These are phyloP conservation scores for Peromyscus aztecus DNA, from an alignment of 2,797 vertebrate species.

Conservation along the genomic window DNA sequence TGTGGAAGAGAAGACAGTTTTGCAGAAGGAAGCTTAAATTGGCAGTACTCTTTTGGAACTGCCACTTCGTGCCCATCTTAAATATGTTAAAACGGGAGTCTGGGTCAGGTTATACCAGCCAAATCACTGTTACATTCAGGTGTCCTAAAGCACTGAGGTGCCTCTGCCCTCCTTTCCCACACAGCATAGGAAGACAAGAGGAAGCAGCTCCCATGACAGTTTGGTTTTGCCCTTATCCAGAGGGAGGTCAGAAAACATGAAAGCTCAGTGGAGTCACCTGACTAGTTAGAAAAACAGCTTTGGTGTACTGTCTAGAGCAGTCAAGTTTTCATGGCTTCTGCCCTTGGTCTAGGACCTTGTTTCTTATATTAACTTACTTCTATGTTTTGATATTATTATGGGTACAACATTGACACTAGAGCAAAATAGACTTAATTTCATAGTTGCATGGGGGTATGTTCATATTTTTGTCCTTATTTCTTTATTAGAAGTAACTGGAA, in stretches of 20 bases:
- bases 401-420: conserved; percentile 37
- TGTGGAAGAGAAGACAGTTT: not conserved
- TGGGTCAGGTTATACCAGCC: not conserved
- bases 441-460: not conserved
- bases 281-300: not conserved
- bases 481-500: conserved; percentile 32
- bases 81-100: not conserved
- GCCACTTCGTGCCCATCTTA: not conserved
- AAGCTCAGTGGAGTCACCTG: not conserved
- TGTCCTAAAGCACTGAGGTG: not conserved
- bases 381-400: not conserved
- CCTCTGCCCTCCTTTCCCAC: not conserved
- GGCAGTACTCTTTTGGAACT: not conserved
- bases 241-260: not conserved
- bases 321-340: not conserved
- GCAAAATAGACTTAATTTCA: not conserved
- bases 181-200: not conserved
- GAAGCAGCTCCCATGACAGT: not conserved
- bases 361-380: conserved; percentile 28
- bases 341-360: not conserved
- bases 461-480: not conserved
- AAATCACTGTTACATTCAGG: not conserved
- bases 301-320: not conserved
- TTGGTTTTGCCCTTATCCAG: not conserved
- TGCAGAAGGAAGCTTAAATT: not conserved